A percentile compares a stretch with the other conserved stretches of the same genome.
phyloP scores from a whole-genome alignment of 2,888 invertebrate species.

The Anorthoa munda region DNA sequence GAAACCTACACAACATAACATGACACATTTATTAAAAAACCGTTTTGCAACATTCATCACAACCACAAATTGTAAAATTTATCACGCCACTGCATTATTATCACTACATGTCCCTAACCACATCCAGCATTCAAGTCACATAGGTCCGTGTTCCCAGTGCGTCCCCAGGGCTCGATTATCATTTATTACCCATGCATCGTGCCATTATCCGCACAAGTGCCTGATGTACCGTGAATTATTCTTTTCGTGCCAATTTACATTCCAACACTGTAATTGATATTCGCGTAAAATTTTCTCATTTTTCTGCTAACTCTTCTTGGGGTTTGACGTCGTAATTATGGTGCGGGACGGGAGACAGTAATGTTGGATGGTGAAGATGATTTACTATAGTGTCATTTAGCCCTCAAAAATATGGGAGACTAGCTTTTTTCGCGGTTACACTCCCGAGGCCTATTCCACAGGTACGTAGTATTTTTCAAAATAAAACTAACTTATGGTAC shows the following conservation, averaged over 20 bases:
- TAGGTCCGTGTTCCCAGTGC: constrained; percentile 38
- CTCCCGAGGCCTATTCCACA: too few species aligned
- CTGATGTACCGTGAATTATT: constrained; percentile 68
- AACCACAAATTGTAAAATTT: constrained; percentile 31
- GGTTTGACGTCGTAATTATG: constrained; percentile 50
- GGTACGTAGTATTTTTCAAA: too few species aligned
- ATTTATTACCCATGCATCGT: constrained; percentile 81
- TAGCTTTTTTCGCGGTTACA: neutral
- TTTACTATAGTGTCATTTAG: constrained; percentile 3
- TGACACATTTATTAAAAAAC: constrained; percentile 15
- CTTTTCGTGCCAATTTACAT: constrained; percentile 70
- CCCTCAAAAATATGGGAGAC: neutral
- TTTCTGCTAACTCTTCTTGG: constrained; percentile 40
- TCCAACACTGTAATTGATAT: constrained; percentile 71
- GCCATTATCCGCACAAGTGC: constrained; percentile 72
- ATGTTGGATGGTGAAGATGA: constrained; percentile 2
- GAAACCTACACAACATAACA: neutral
- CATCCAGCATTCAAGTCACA: constrained; percentile 46
- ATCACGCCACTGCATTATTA: constrained; percentile 10
- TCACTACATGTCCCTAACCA: constrained; percentile 21
- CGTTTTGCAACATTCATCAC: neutral
- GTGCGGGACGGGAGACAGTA: neutral
- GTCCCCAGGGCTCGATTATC: constrained; percentile 83
- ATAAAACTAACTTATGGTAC: too few species aligned
- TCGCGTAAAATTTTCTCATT: constrained; percentile 49